Conservation (phyloP, 1,140 invertebrate genomes). For the Xylocopa sonorina region DNA sequence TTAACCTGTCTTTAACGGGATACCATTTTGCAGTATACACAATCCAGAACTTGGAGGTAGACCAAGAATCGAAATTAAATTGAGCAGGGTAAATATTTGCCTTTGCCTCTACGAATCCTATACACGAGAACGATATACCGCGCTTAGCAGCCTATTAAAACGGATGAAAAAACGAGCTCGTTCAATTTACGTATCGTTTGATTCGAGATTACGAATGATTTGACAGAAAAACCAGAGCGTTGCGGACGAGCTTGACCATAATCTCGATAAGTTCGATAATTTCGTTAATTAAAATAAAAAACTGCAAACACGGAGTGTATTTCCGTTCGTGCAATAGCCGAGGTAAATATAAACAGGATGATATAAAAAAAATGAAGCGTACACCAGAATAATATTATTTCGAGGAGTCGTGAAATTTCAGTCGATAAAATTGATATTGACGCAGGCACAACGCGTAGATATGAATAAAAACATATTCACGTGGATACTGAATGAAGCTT, state of each 20-base stretch:
- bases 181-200: conserved; percentile 3
- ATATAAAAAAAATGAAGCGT: too few species aligned
- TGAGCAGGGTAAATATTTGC: not conserved
- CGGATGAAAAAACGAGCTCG: not conserved
- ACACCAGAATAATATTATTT: too few species aligned
- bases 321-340: too few species aligned
- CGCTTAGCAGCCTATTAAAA: not conserved
- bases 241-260: not conserved
- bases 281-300: not conserved
- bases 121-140: not conserved
- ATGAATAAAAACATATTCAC: too few species aligned
- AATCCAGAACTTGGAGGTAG: not conserved
- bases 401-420: too few species aligned
- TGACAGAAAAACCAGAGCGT: not conserved
- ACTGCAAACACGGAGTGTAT: too few species aligned
- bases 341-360: too few species aligned
- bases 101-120: not conserved
- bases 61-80: conserved; percentile 10
- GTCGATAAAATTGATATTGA: too few species aligned
- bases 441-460: too few species aligned
- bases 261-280: not conserved
- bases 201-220: not conserved
- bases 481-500: too few species aligned
- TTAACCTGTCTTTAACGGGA: not conserved
- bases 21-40: not conserved